Evolutionary conservation across 2,888 invertebrate genomes (phyloP).

Genomic region (Junonia oenone): DNA sequence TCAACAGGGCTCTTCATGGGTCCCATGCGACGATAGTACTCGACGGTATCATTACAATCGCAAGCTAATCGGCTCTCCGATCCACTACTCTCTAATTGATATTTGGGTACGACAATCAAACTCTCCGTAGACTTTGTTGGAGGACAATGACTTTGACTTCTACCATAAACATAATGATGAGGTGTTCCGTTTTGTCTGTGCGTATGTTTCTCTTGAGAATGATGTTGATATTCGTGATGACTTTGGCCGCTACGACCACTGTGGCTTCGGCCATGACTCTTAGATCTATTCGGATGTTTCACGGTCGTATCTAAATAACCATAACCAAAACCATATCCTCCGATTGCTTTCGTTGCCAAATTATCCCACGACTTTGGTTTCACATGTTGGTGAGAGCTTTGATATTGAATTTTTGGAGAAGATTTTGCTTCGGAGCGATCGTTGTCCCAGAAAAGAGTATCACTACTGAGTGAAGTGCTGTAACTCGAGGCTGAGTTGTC

Average conservation of each 20-base stretch:
- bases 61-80: slow-evolving; percentile 85
- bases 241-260: slow-evolving; percentile 80
- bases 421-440: slow-evolving; percentile 64
- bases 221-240: slow-evolving; percentile 71
- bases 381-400: slow-evolving; percentile 63
- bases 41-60: slow-evolving; percentile 81
- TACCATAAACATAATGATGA: slow-evolving; percentile 67
- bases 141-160: slow-evolving; percentile 75
- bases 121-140: slow-evolving; percentile 91
- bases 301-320: slow-evolving; percentile 86
- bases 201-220: slow-evolving; percentile 59
- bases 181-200: slow-evolving; percentile 66
- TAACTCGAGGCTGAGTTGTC: slow-evolving; percentile 89
- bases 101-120: slow-evolving; percentile 83
- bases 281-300: slow-evolving; percentile 62
- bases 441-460: slow-evolving; percentile 91
- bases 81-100: slow-evolving; percentile 78
- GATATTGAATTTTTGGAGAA: slow-evolving; percentile 71
- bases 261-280: slow-evolving; percentile 75
- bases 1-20: slow-evolving; percentile 56
- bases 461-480: slow-evolving; percentile 91
- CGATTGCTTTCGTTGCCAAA: slow-evolving; percentile 90
- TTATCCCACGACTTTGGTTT: slow-evolving; percentile 96
- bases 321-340: slow-evolving; percentile 92
- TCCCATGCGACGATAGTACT: slow-evolving; percentile 60